Base-by-base conservation (phyloP, 1,140 invertebrate species). In the Aphidius ervi region DNA sequence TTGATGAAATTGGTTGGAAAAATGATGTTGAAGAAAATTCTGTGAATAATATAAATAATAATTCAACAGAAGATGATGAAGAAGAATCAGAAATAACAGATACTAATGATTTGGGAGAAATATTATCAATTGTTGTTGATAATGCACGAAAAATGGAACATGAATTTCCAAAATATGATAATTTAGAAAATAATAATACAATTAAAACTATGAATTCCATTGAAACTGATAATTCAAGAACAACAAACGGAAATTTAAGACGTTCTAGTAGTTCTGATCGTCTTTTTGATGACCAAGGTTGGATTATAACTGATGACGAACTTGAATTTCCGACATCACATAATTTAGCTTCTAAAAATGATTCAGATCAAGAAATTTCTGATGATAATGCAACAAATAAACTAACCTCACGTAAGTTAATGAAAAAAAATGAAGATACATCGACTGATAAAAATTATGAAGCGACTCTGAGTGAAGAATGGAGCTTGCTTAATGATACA, bases 241-340 rank as follows among this genome's bases (percentile, higher is more conserved):
- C 23, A 9, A 48, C 46, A 23, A 57, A 37, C 6, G 6, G 20
- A 46, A 10, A 7, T 59, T 6, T 10, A 55, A 62, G 10, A 63
- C 66, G 50, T 43, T 47, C 59, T n/a, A 37, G n/a, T 1, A 68
- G 60, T 2, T 57, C 66, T 48, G 70, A 76, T 49, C 75, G 72
- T 56, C 57, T 74, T n/a, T 76, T 79, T 53, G 77, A 80, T 56
- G 74, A 77, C n/a, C 75, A 76, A 54, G 77, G 77, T 7, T 80
- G 77, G 77, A 67, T 78, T 6, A 67, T 78, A 4, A 65, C 67
- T 3, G 74, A 76, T 6, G 68, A 69, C 23, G 63, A 68, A 16
- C 50, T 66, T 5, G 49, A 67, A 40, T 6, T 16, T 5, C 10
- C 43, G 45, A n/a, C 4, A 42, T 45, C 49, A 5, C 47, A 46